phyloP scores from a whole-genome alignment of 2,113 vertebrate species.

The Piaya cayana region DNA sequence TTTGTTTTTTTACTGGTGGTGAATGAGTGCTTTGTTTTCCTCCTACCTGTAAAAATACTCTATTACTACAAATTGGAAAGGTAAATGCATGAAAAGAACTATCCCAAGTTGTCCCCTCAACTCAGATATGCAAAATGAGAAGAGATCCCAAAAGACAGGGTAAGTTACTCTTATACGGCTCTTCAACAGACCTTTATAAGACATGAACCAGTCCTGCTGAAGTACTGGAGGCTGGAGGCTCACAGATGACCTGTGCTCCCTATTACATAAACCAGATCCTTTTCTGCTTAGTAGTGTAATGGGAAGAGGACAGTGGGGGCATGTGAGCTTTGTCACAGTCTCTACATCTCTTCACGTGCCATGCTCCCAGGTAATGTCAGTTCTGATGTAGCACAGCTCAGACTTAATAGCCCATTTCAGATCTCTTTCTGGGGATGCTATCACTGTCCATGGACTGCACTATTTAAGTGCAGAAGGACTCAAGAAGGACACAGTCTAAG shows the following conservation, averaged over 20 bases:
- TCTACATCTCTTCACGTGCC: not conserved
- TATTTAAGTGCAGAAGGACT: not conserved
- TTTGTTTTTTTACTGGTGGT: not conserved
- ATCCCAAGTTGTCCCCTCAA: not conserved
- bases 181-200: not conserved
- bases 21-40: not conserved
- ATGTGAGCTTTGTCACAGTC: not conserved
- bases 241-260: not conserved
- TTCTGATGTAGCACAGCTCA: not conserved
- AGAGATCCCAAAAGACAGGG: not conserved
- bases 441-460: too few species aligned
- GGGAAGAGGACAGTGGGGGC: not conserved
- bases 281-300: not conserved
- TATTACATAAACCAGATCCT: not conserved
- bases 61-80: not conserved
- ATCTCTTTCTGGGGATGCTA: not conserved
- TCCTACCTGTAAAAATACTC: not conserved
- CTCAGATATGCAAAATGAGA: not conserved
- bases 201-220: not conserved
- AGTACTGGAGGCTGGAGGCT: not conserved
- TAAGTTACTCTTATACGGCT: not conserved
- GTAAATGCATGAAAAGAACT: not conserved
- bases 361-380: not conserved
- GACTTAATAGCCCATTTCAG: fast-evolving
- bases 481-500: not conserved